Evolutionary conservation across 2,888 invertebrate species (phyloP), one percentile per base, ranked within the genome.

Genomic region (Chymomyza fuscimana): DNA sequence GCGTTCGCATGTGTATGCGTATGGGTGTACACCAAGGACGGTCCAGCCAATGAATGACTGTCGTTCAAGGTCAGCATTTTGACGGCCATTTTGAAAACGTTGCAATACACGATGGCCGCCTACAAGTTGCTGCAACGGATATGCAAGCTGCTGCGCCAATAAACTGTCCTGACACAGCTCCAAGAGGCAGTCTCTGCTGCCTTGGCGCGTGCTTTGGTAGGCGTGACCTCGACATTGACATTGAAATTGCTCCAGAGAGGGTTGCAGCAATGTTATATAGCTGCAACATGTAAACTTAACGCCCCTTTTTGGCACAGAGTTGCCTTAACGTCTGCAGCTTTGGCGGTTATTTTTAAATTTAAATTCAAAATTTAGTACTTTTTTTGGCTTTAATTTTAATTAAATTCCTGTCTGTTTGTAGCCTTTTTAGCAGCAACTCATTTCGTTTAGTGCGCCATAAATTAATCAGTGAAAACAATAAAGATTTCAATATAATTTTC

Each of bases 201-300:
- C 79, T 87, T 83, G 87, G 74, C 71, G 75, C 79, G 82, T 70
- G 82, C 87, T 86, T 79, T 77, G 74, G 72, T 84, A 79, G 90
- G 90, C 90, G 90, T 89, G 79, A 80, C 90, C 90, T 86, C 87
- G 90, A 86, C 83, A 87, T 87, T 87, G 88, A 77, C 87, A 74
- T 61, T 82, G 74, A 69, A 75, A 69, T 69, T 62, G 51, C 68
- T 70, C 72, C 74, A 76, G 75, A 58, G 60, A 65, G 88, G 88
- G 88, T 81, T 81, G 80, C 73, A 51, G 77, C 80, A 76, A 7
- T 16, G 51, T 25, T 25, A 25, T 25, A 4, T 4, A 25, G 25
- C 29, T 22, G 59, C 59, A 19, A 22, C 50, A 65, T 15, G 40
- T 22, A 74, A 10, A n/a, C 50, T 25, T 36, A 12, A 25, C 50